Evolutionary conservation across 1,140 invertebrate species (phyloP).

Genomic region (Dinothrombium tinctorium): DNA sequence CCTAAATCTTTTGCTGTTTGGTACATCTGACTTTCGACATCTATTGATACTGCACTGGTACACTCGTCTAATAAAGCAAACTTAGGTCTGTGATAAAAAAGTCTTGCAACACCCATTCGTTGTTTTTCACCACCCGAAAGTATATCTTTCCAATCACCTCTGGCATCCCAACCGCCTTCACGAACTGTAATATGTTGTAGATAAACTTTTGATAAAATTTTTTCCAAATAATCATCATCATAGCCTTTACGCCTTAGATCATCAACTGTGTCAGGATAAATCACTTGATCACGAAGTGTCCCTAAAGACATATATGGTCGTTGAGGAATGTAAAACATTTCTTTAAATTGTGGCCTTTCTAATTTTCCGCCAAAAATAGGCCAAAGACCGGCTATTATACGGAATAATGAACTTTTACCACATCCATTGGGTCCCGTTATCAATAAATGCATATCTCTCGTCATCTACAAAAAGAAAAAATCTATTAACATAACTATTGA

Average conservation of each 20-base stretch:
- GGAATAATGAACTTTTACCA: conserved; percentile 82
- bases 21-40: conserved; percentile 86
- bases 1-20: conserved; percentile 61
- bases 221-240: conserved; percentile 40
- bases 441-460: conserved; percentile 66
- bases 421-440: conserved; percentile 96
- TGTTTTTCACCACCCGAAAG: conserved; percentile 93
- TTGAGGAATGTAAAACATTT: conserved; percentile 86
- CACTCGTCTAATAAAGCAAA: conserved; percentile 92
- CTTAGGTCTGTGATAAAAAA: conserved; percentile 88
- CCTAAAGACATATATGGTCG: conserved; percentile 84
- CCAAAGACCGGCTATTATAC: conserved; percentile 85
- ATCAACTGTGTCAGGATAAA: conserved; percentile 69
- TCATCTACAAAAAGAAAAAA: conserved; percentile 28
- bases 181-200: conserved; percentile 60
- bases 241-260: conserved; percentile 46
- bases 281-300: conserved; percentile 60
- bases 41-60: conserved; percentile 85
- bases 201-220: conserved; percentile 43
- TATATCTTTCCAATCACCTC: conserved; percentile 87
- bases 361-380: conserved; percentile 77
- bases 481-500: background rate
- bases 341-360: conserved; percentile 72
- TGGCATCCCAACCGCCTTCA: conserved; percentile 55
- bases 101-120: conserved; percentile 72